Conservation (phyloP, 2,888 invertebrate species). For the Danaus chrysippus region DNA sequence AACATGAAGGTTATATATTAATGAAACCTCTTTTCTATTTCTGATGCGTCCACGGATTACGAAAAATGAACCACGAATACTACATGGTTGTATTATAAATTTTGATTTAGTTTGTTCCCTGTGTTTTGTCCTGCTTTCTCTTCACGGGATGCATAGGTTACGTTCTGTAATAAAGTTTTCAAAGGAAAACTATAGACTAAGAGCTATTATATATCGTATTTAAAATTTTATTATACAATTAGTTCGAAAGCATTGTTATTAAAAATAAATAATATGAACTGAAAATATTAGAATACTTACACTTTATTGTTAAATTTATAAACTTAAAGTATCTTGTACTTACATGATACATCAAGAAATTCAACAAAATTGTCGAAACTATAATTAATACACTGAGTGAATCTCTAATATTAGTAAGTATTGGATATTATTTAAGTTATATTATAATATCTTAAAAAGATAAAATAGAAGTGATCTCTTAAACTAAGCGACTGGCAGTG, state of each 20-base stretch:
- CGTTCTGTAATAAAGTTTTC: constrained; percentile 21
- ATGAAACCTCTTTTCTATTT: constrained; percentile 11
- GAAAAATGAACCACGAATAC: constrained; percentile 23
- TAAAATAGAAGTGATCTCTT: constrained; percentile 37
- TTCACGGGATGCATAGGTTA: constrained; percentile 54
- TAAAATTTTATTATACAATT: too few relatives aligned
- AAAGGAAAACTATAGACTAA: constrained; percentile 22
- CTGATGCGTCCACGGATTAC: constrained; percentile 22
- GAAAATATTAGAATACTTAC: too few relatives aligned
- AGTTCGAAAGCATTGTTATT: too few relatives aligned
- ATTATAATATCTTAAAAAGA: background rate
- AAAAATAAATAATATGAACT: too few relatives aligned
- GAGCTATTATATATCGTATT: background rate
- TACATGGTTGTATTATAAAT: constrained; percentile 30
- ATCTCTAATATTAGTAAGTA: too few relatives aligned
- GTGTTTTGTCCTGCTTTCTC: constrained; percentile 54
- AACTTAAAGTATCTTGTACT: too few relatives aligned
- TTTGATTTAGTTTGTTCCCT: constrained; percentile 49
- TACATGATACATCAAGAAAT: too few relatives aligned
- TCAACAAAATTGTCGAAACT: too few relatives aligned
- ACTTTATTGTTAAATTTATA: too few relatives aligned
- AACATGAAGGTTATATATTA: constrained; percentile 21
- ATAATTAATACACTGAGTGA: too few relatives aligned
- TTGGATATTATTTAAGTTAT: too few relatives aligned
- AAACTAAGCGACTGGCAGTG: constrained; percentile 63